These are phyloP conservation scores for Himalopsyche japonica DNA, from an alignment of 2,888 invertebrate species.

Conservation along the genomic window DNA sequence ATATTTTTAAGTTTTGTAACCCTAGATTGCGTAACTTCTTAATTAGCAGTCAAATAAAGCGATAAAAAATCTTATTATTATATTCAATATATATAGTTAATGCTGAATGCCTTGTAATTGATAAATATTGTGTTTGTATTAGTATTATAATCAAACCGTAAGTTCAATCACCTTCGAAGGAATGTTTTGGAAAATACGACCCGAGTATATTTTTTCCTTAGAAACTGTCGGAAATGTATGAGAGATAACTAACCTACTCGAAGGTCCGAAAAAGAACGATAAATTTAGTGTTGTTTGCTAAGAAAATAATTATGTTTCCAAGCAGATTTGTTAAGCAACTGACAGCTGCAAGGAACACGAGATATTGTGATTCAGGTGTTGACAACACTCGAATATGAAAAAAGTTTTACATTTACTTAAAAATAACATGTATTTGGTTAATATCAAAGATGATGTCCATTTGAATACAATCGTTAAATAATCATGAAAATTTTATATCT, in stretches of 20 bases:
- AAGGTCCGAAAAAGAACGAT: slow-evolving; percentile 15
- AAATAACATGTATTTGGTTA: too few relatives aligned
- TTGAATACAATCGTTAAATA: too few relatives aligned
- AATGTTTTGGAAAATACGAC: neutral
- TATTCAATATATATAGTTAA: too few relatives aligned
- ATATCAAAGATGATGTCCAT: too few relatives aligned
- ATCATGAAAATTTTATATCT: too few relatives aligned
- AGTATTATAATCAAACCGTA: neutral
- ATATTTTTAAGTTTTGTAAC: too few relatives aligned
- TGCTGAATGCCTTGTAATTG: too few relatives aligned
- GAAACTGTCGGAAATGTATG: slow-evolving; percentile 24
- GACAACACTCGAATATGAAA: neutral
- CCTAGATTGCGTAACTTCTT: too few relatives aligned
- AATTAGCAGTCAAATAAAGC: too few relatives aligned
- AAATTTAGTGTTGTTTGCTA: slow-evolving; percentile 33
- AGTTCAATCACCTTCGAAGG: neutral
- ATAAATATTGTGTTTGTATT: neutral
- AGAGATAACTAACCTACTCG: slow-evolving; percentile 15
- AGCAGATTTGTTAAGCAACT: slow-evolving; percentile 23
- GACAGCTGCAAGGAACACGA: slow-evolving; percentile 23
- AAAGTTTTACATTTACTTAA: too few relatives aligned
- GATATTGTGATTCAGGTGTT: neutral
- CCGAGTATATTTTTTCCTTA: neutral
- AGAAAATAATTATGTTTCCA: slow-evolving; percentile 31
- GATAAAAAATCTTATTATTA: too few relatives aligned